phyloP scores from a whole-genome alignment of 2,797 vertebrate species.

The Cynodonichthys magdalenae region DNA sequence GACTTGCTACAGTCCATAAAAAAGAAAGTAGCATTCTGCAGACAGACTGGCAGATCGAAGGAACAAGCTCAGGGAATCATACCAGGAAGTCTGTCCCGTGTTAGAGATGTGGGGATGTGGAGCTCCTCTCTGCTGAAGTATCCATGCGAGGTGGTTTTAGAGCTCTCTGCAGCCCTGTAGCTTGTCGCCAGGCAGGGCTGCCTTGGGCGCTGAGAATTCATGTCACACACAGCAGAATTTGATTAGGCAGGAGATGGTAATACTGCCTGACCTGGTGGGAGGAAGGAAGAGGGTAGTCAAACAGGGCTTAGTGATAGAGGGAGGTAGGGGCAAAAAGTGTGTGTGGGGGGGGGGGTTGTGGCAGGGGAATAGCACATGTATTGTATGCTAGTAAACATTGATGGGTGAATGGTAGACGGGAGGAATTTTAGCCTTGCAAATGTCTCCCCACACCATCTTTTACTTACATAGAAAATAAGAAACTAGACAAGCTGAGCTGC shows the following conservation, averaged over 20 bases:
- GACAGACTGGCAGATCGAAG: slow-evolving; percentile 15
- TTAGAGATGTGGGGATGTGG: slow-evolving; percentile 30
- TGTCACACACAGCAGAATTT: slow-evolving; percentile 70
- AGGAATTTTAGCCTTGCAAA: slow-evolving; percentile 51
- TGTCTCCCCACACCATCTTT: slow-evolving; percentile 58
- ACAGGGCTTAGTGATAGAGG: slow-evolving; percentile 49
- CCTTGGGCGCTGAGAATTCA: slow-evolving; percentile 66
- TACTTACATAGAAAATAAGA: slow-evolving; percentile 59
- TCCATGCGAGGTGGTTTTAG: slow-evolving; percentile 49
- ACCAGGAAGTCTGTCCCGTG: slow-evolving; percentile 31
- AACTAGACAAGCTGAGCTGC: slow-evolving; percentile 55
- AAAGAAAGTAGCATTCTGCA: neutral
- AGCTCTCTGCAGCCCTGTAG: slow-evolving; percentile 46
- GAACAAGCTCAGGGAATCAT: slow-evolving; percentile 12
- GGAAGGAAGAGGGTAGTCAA: slow-evolving; percentile 67
- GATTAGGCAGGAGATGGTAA: slow-evolving; percentile 75
- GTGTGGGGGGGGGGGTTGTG: slow-evolving; percentile 21
- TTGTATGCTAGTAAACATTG: slow-evolving; percentile 33
- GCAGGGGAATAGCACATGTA: slow-evolving; percentile 39
- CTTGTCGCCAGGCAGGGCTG: slow-evolving; percentile 47
- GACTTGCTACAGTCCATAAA: slow-evolving; percentile 28
- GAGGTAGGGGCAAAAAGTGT: slow-evolving; percentile 15
- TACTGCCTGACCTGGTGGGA: slow-evolving; percentile 67
- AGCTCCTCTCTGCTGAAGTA: slow-evolving; percentile 37
- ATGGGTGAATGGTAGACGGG: slow-evolving; percentile 26